phyloP scores from a whole-genome alignment of 1,140 invertebrate genomes.

The Bombus terrestris region DNA sequence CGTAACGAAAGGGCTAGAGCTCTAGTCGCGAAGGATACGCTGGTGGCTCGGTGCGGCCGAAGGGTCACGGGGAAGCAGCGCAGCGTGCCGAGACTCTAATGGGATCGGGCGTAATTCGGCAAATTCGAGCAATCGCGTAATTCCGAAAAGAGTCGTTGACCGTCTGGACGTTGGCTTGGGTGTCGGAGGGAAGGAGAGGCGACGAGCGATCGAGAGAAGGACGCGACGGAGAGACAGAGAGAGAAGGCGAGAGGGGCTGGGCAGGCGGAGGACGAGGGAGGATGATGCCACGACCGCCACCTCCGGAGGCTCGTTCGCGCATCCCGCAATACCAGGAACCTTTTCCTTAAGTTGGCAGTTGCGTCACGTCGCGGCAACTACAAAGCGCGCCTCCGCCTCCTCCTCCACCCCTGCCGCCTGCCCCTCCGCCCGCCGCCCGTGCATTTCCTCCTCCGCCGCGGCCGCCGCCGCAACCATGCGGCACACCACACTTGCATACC shows the following conservation, averaged over 20 bases:
- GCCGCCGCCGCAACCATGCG: constrained; percentile 32
- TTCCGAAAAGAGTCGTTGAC: constrained; percentile 79
- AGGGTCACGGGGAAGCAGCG: neutral
- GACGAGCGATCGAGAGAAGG: no score
- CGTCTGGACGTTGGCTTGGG: constrained; percentile 65
- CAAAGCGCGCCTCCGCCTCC: constrained; percentile 72
- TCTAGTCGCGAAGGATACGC: no score
- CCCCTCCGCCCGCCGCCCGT: neutral
- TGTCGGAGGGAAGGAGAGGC: neutral
- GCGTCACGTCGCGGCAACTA: constrained; percentile 81
- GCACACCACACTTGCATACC: constrained; percentile 73
- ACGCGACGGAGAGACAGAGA: neutral
- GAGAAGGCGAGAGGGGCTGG: constrained; percentile 2
- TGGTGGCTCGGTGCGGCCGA: no score
- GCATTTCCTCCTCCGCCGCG: constrained; percentile 46
- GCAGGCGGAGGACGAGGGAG: constrained; percentile 57
- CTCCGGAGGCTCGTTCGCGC: constrained; percentile 41
- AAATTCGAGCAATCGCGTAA: constrained; percentile 80
- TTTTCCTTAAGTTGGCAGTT: constrained; percentile 78
- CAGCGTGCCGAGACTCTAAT: neutral
- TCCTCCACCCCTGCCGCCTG: constrained; percentile 33
- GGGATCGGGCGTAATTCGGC: constrained; percentile 68
- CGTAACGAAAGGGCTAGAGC: no score
- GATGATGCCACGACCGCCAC: constrained; percentile 38
- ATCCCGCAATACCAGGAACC: constrained; percentile 75